Evolutionary conservation across 1,140 invertebrate genomes (phyloP).

Genomic region (Drosophila sp.): DNA sequence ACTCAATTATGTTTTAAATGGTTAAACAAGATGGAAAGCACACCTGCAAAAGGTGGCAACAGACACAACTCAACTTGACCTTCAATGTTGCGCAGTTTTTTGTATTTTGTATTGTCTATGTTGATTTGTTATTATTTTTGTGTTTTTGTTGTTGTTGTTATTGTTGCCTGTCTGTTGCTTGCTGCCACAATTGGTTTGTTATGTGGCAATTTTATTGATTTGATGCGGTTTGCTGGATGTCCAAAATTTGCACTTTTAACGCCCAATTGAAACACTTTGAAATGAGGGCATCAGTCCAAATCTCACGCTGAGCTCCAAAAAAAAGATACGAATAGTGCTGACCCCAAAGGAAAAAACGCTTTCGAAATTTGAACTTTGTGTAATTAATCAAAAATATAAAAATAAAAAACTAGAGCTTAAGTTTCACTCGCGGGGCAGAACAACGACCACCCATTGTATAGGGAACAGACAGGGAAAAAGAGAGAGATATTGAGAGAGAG

Average conservation of each 20-base stretch:
- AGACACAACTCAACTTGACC: constrained; percentile 48
- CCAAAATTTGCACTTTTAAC: constrained; percentile 29
- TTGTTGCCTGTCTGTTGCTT: neutral
- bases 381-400: constrained; percentile 67
- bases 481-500: neutral
- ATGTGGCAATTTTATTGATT: constrained; percentile 34
- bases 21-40: constrained; percentile 33
- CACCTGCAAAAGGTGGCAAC: constrained; percentile 32
- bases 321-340: constrained; percentile 31
- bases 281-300: constrained; percentile 37
- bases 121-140: constrained; percentile 11
- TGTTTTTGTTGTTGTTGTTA: constrained; percentile 1
- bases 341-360: constrained; percentile 33
- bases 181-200: constrained; percentile 10
- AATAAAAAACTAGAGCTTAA: constrained; percentile 60
- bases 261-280: constrained; percentile 4
- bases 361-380: constrained; percentile 52
- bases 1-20: constrained; percentile 54
- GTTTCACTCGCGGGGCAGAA: constrained; percentile 45
- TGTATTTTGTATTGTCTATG: constrained; percentile 13
- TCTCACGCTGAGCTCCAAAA: constrained; percentile 6
- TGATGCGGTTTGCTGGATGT: constrained; percentile 19
- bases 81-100: constrained; percentile 37
- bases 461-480: no score
- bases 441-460: constrained; percentile 55